These are phyloP conservation scores for Vanessa atalanta DNA, from an alignment of 1,140 invertebrate genomes.

Conservation along the genomic window DNA sequence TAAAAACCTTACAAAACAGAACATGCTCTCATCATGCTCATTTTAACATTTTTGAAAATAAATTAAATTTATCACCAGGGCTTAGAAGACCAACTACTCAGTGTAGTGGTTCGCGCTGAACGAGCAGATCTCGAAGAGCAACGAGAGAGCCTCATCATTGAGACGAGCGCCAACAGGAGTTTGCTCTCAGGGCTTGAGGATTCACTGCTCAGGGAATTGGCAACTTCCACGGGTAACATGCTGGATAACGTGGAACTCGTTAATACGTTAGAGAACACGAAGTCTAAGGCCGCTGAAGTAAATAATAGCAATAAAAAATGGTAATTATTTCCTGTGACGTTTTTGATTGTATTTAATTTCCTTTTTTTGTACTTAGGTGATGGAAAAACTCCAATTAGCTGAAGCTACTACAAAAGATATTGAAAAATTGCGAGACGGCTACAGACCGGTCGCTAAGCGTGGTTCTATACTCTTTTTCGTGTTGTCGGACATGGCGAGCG, in stretches of 20 bases:
- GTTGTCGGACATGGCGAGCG: constrained; percentile 90
- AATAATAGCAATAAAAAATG: constrained; percentile 32
- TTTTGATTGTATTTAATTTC: not conserved
- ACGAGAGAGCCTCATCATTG: constrained; percentile 89
- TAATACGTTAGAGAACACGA: constrained; percentile 92
- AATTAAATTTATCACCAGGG: constrained; percentile 74
- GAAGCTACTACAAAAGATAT: constrained; percentile 88
- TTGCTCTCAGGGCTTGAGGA: constrained; percentile 91
- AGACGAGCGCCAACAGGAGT: constrained; percentile 92
- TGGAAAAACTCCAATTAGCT: constrained; percentile 87
- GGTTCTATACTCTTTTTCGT: constrained; percentile 95
- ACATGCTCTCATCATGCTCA: too few species aligned
- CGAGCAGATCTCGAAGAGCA: constrained; percentile 92
- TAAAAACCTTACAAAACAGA: too few species aligned
- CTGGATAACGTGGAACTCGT: constrained; percentile 93
- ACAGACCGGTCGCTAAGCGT: constrained; percentile 89
- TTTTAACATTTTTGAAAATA: too few species aligned
- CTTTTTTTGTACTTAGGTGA: constrained; percentile 77
- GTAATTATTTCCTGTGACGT: not conserved
- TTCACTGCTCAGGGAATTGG: constrained; percentile 89
- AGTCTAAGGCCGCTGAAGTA: constrained; percentile 90
- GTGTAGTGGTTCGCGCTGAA: constrained; percentile 92
- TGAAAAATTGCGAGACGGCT: constrained; percentile 90
- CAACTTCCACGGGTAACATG: constrained; percentile 93
- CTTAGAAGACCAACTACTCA: constrained; percentile 93